Evolutionary conservation across 2,797 vertebrate genomes (phyloP).

Genomic region (Danio aesculapii): DNA sequence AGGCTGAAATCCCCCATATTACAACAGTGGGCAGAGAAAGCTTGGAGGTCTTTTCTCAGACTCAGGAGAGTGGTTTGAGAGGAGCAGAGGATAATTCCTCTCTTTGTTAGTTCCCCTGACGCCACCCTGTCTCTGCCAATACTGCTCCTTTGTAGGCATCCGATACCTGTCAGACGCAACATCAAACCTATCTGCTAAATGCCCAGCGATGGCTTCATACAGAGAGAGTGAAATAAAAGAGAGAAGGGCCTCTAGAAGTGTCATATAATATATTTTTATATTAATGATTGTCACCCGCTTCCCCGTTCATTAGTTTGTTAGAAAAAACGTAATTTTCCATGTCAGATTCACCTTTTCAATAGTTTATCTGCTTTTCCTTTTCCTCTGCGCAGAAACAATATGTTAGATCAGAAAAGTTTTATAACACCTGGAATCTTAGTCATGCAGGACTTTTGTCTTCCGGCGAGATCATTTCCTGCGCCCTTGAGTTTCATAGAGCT

Average conservation of each 20-base stretch:
- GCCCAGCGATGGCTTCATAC: constrained; percentile 52
- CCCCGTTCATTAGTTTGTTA: background rate
- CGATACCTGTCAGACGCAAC: constrained; percentile 56
- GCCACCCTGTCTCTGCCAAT: constrained; percentile 59
- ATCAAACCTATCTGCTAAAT: constrained; percentile 47
- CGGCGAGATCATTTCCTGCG: constrained; percentile 61
- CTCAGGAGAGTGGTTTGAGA: constrained; percentile 40
- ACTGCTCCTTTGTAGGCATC: constrained; percentile 51
- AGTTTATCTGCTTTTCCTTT: background rate
- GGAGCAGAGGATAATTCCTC: constrained; percentile 55
- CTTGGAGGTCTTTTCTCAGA: constrained; percentile 42
- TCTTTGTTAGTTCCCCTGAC: constrained; percentile 61
- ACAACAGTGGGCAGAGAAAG: constrained; percentile 13
- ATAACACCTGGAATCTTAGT: constrained; percentile 20
- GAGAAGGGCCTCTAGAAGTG: background rate
- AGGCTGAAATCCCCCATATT: constrained; percentile 7
- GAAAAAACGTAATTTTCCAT: background rate
- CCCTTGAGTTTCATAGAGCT: constrained; percentile 62
- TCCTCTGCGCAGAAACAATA: background rate
- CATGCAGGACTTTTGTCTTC: constrained; percentile 12
- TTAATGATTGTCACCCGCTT: background rate
- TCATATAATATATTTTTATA: background rate
- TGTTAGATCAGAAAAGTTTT: background rate
- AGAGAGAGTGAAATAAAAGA: background rate
- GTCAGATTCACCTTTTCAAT: background rate